phyloP scores from a whole-genome alignment of 2,113 vertebrate genomes.

The Gopherus evgoodei region DNA sequence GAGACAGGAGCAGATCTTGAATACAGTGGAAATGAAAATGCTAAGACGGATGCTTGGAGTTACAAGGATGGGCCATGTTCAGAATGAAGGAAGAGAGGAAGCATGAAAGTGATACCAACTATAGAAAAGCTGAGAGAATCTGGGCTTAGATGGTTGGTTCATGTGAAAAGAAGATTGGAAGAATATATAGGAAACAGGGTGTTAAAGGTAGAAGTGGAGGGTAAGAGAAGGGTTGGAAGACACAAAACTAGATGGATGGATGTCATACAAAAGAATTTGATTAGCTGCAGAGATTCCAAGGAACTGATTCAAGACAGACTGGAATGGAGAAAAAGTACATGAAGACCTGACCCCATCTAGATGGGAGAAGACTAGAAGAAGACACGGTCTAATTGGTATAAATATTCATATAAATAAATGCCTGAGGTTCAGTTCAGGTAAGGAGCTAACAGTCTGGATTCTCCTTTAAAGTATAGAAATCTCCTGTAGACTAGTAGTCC shows the following conservation, averaged over 20 bases:
- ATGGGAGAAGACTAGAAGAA: background rate
- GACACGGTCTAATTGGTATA: background rate
- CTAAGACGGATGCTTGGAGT: background rate
- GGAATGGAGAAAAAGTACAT: background rate
- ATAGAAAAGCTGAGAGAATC: background rate
- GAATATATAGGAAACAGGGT: background rate
- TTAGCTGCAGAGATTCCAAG: background rate
- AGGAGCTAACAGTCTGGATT: conserved; percentile 34
- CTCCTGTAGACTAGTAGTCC: background rate
- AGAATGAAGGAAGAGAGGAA: background rate
- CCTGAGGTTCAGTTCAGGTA: background rate
- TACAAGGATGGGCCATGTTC: background rate
- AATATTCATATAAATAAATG: background rate
- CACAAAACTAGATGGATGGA: background rate
- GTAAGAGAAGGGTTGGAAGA: background rate
- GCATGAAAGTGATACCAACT: background rate
- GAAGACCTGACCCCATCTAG: background rate
- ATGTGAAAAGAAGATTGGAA: background rate
- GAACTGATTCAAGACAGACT: background rate
- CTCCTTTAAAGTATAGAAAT: background rate
- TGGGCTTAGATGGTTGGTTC: background rate
- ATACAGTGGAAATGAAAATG: background rate
- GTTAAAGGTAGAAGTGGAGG: background rate
- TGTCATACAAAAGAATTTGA: background rate
- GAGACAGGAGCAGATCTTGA: background rate